These are phyloP conservation scores for Epsilonema sp. DNA, from an alignment of 2,888 invertebrate species.

Conservation along the genomic window DNA sequence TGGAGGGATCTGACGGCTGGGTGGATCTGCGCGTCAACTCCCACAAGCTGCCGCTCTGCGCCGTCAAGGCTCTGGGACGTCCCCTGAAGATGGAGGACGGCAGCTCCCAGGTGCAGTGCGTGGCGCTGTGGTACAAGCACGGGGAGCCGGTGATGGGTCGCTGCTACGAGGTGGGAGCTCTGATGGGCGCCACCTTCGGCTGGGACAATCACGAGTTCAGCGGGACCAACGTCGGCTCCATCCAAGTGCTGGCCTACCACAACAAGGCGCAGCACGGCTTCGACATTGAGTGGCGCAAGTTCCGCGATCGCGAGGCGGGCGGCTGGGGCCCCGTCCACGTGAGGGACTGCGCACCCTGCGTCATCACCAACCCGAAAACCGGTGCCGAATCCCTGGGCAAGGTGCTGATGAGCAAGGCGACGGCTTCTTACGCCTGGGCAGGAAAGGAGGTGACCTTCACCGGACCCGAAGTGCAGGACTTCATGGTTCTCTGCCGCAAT, in stretches of 20 bases:
- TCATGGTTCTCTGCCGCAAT: background rate
- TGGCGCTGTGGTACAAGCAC: slow-evolving; percentile 1
- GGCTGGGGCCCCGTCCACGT: background rate
- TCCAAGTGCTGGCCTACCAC: background rate
- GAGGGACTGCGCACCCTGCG: background rate
- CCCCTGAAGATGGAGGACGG: background rate
- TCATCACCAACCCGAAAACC: background rate
- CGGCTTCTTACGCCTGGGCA: background rate
- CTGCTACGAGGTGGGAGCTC: background rate
- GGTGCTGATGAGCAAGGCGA: background rate
- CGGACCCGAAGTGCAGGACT: background rate
- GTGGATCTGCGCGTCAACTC: background rate
- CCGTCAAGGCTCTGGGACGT: background rate
- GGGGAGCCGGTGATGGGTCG: background rate
- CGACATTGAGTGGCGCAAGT: background rate
- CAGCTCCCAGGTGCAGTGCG: background rate
- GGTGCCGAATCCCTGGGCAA: background rate
- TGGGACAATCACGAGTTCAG: background rate
- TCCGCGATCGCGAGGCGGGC: background rate
- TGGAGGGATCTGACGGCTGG: background rate
- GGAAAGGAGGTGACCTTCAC: background rate
- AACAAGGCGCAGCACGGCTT: background rate
- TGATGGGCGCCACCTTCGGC: background rate
- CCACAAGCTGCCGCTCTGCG: background rate
- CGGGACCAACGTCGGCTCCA: background rate